A percentile compares a stretch with the other conserved stretches of the same genome.
These are phyloP conservation scores for Pygmarrhopalites habei DNA, from an alignment of 1,140 invertebrate species.

Conservation along the genomic window DNA sequence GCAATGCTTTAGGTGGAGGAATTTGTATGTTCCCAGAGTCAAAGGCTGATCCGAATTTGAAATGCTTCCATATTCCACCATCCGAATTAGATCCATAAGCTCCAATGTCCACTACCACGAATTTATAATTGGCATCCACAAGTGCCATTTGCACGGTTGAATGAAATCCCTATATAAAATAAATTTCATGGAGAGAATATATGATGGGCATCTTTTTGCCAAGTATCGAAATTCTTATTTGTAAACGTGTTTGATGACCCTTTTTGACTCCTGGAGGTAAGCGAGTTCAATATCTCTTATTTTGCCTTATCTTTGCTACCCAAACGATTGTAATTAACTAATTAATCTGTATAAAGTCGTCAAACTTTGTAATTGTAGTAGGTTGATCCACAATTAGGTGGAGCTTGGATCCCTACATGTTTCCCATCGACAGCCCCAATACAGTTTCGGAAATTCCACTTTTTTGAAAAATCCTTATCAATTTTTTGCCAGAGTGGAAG, in stretches of 20 bases:
- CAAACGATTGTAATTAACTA: no score
- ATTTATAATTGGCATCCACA: background rate
- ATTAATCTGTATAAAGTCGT: no score
- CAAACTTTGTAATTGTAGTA: slow-evolving; percentile 48
- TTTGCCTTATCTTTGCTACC: no score
- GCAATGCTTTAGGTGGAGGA: background rate
- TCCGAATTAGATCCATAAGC: background rate
- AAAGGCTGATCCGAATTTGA: background rate
- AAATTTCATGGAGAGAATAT: background rate
- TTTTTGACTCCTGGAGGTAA: no score
- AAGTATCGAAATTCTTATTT: slow-evolving; percentile 34
- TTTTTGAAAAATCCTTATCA: slow-evolving; percentile 38
- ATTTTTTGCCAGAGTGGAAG: slow-evolving; percentile 14
- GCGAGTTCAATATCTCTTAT: no score
- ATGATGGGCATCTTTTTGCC: background rate
- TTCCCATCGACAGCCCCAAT: slow-evolving; percentile 6
- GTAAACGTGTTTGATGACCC: slow-evolving; percentile 42
- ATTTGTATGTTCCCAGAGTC: background rate
- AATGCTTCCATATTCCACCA: no score
- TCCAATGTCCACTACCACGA: background rate
- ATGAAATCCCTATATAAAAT: background rate
- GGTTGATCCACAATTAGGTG: slow-evolving; percentile 39
- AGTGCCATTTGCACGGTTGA: background rate
- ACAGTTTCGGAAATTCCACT: slow-evolving; percentile 12
- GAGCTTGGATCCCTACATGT: background rate